Evolutionary conservation across 2,797 vertebrate species (phyloP).

Genomic region (Microctenopoma stevenorrisi): DNA sequence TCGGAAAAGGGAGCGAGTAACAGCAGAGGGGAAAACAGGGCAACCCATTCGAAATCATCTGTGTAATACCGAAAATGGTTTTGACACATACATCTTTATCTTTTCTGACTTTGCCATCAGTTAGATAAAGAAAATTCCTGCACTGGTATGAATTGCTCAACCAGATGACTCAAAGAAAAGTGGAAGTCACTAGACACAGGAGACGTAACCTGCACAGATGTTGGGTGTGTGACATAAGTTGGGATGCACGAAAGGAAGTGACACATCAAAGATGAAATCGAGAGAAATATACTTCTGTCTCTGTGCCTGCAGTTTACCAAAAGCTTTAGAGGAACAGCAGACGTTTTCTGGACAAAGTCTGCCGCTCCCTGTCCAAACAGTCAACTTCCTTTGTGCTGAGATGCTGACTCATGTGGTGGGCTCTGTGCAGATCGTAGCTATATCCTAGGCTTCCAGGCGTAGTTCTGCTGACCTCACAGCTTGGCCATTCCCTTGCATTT

Average conservation of each 20-base stretch:
- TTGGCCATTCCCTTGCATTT: constrained; percentile 38
- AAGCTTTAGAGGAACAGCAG: constrained; percentile 50
- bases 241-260: constrained; percentile 67
- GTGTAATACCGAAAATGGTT: background rate
- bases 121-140: constrained; percentile 48
- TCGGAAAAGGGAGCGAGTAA: constrained; percentile 41
- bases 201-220: constrained; percentile 35
- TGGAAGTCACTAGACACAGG: constrained; percentile 53
- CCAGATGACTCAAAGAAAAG: constrained; percentile 37
- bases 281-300: constrained; percentile 34
- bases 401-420: constrained; percentile 54
- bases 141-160: constrained; percentile 46
- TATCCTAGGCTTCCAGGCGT: constrained; percentile 48
- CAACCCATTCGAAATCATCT: constrained; percentile 12
- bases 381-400: constrained; percentile 52
- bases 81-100: background rate
- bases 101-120: background rate
- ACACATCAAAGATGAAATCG: constrained; percentile 60
- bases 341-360: constrained; percentile 41
- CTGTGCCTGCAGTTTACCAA: constrained; percentile 42
- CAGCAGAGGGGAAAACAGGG: constrained; percentile 34
- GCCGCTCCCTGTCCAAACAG: constrained; percentile 63
- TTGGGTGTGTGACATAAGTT: constrained; percentile 32
- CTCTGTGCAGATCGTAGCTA: constrained; percentile 35
- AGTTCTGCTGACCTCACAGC: constrained; percentile 56